Percentiles rank a stretch among this genome's conserved stretches.
Conservation (phyloP, 2,888 invertebrate species). For the Hemistola chrysoprasaria region DNA sequence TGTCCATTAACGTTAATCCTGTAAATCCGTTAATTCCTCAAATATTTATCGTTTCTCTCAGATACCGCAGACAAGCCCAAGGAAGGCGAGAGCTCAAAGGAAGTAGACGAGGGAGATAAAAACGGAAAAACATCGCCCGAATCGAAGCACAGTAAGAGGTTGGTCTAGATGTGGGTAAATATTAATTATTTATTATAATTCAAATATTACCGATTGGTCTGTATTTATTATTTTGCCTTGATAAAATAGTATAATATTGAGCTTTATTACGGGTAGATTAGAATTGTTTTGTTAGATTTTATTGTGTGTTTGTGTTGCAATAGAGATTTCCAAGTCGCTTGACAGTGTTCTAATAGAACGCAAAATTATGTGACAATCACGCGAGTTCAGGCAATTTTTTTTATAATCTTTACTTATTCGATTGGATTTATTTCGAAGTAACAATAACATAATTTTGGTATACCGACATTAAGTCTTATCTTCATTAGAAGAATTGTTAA, state of each 20-base stretch:
- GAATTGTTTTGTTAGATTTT: neutral
- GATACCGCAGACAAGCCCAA: slow-evolving; percentile 54
- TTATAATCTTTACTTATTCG: too few relatives aligned
- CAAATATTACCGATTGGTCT: slow-evolving; percentile 3
- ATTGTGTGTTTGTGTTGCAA: slow-evolving; percentile 2
- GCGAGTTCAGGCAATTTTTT: too few relatives aligned
- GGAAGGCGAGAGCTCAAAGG: slow-evolving; percentile 53
- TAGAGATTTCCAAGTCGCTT: too few relatives aligned
- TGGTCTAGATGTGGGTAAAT: slow-evolving; percentile 38
- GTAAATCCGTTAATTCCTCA: too few relatives aligned
- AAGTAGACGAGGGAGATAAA: slow-evolving; percentile 46
- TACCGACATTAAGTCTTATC: too few relatives aligned
- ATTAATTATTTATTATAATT: slow-evolving; percentile 1
- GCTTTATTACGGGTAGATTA: too few relatives aligned
- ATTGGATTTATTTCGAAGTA: too few relatives aligned
- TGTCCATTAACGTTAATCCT: too few relatives aligned
- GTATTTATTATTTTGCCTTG: slow-evolving; percentile 5
- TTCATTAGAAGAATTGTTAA: too few relatives aligned
- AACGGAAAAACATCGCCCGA: slow-evolving; percentile 54
- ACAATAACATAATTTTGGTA: too few relatives aligned
- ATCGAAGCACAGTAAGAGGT: slow-evolving; percentile 63
- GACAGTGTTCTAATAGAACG: too few relatives aligned
- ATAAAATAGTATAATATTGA: neutral
- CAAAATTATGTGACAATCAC: too few relatives aligned
- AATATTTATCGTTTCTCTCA: slow-evolving; percentile 27